These are phyloP conservation scores for Linurgus olivaceus DNA, from an alignment of 2,797 vertebrate genomes.

Conservation along the genomic window DNA sequence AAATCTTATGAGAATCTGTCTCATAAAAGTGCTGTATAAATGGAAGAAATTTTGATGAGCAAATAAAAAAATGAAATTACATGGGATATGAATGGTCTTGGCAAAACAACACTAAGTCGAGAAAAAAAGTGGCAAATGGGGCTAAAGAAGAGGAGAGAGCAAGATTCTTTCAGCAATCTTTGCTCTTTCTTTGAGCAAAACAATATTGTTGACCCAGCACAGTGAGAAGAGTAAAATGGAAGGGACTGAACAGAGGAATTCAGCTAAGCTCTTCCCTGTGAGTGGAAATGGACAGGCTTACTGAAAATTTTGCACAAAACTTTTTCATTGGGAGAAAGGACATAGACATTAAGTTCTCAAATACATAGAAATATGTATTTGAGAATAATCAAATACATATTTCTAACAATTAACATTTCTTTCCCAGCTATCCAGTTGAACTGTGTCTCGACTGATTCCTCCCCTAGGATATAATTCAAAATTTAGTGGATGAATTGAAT, in stretches of 20 bases:
- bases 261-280: background rate
- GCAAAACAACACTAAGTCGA: background rate
- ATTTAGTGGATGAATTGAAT: background rate
- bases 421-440: background rate
- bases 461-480: background rate
- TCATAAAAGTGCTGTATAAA: background rate
- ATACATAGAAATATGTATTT: too few relatives aligned
- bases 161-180: background rate
- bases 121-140: background rate
- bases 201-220: background rate
- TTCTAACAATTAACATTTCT: background rate
- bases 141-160: background rate
- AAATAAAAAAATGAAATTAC: background rate
- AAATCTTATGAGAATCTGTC: background rate
- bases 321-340: background rate
- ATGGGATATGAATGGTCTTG: background rate
- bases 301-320: background rate
- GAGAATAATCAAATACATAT: too few relatives aligned
- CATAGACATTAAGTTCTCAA: too few relatives aligned
- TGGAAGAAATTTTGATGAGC: background rate
- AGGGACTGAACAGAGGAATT: background rate
- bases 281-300: background rate
- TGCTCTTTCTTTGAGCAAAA: background rate
- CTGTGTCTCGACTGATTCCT: background rate
- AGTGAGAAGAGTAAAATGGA: background rate